Base-by-base conservation (phyloP, 2,797 vertebrate species). In the Neostethus bicornis region DNA sequence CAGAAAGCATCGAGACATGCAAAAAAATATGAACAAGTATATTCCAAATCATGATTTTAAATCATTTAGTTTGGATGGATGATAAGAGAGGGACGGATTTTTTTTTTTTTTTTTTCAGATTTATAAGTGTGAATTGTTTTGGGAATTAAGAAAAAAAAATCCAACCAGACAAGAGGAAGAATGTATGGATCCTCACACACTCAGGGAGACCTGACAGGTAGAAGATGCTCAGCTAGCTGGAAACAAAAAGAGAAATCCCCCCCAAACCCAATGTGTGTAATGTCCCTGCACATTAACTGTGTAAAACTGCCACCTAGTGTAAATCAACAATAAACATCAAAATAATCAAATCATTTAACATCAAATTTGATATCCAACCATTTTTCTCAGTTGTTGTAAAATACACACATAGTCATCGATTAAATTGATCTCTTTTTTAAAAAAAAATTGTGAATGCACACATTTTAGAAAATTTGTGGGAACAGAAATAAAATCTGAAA, bases 281-380 rank as follows among this genome's bases (percentile, higher is more conserved):
- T 5, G 57, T 75, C 51, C 44, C 11, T 69, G 16, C 35, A 52
- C 61, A 75, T 79, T 68, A 41, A 83, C 61, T 89, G 90, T 90
- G 83, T 83, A 41, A 87, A 92, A 87, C 90, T 90, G 91, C 91
- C 90, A 90, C 83, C 91, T 92, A 91, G 90, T 89, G 91, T 91
- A 86, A 89, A 83, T 71, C 54, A 87, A 74, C 71, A 76, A 81
- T 32, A 71, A 66, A 71, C 61, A 73, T 53, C 56, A 86, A 92
- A 59, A 90, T 79, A 60, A 45, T 57, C 24, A 9, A 14, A 49
- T 21, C 9, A n/a, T n/a, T n/a, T n/a, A n/a, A n/a, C n/a, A 2
- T 20, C 20, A n/a, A n/a, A n/a, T n/a, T n/a, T n/a, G n/a, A n/a
- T n/a, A n/a, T n/a, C n/a, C n/a, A n/a, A n/a, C n/a, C n/a, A n/a